Evolutionary conservation across 37 sponge, comb jelly and placozoan genomes (phyloP), one percentile per base, ranked within the genome.

Genomic region (Diacarnus erythraeanus): DNA sequence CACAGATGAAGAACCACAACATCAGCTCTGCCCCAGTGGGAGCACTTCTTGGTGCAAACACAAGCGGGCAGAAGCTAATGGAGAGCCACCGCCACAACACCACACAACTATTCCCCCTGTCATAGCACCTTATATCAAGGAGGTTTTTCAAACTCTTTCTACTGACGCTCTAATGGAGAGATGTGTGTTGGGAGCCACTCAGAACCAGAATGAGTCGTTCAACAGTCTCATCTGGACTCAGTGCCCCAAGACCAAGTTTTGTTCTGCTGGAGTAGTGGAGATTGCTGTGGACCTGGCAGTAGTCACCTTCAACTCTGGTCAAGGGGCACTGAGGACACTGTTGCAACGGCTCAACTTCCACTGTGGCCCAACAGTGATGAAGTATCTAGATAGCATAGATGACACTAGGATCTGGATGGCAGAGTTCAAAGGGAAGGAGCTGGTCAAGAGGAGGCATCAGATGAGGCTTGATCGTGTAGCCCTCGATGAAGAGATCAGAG

Each of bases 121-220:
- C 17, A 65, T 65, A 5, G 34, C 33, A 17, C 66, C 66, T 17
- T 43, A 40, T 40, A 21, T 71, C 23, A 38, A 40, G 44, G 2
- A 1, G 5, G 72, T 71, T 25, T 71, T 40, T 35, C 8, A n/a
- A 5, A 27, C 22, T 2, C 72, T 71, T 12, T 71, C 72, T 40
- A 12, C 2, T 8, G 44, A 43, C 27, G 4, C 22, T 2, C 22
- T 71, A 27, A 41, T 71, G 42, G 43, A 40, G 27, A 2, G 27
- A 8, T 71, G 72, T n/a, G 26, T 71, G 1, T 43, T 71, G 38
- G 72, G 72, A 18, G 72, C 72, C 4, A 71, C 72, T 2, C 42
- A 71, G 72, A 71, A 71, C 43, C 72, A 71, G 21, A 71, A 71
- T 12, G 69, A 71, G 42, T 44, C 23, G n/a, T 71, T 71, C 72